Evolutionary conservation across 53 echinoderm and acorn worm genomes (phyloP).

Genomic region (Holothuria leucospilota): DNA sequence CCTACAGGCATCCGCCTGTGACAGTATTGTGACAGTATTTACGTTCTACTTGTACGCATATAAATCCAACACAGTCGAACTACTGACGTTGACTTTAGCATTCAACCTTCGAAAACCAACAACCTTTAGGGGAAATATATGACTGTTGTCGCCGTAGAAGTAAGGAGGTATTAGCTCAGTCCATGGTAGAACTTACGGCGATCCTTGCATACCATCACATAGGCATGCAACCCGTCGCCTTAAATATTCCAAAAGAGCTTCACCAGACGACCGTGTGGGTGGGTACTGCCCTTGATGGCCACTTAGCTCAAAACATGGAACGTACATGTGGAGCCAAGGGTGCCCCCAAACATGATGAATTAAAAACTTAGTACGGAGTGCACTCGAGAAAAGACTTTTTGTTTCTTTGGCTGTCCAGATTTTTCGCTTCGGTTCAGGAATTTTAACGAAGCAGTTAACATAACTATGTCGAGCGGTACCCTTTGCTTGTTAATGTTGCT

Average conservation of each 20-base stretch:
- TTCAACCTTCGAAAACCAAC: neutral
- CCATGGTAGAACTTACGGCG: too few species aligned
- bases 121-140: neutral
- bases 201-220: neutral
- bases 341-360: neutral
- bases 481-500: neutral
- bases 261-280: slow-evolving; percentile 21
- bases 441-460: slow-evolving; percentile 45
- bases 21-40: too few species aligned
- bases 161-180: too few species aligned
- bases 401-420: neutral
- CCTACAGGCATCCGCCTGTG: too few species aligned
- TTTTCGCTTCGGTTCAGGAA: slow-evolving; percentile 18
- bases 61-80: neutral
- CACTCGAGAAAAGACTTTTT: neutral
- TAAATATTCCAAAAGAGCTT: slow-evolving; percentile 15
- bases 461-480: slow-evolving; percentile 17
- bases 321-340: neutral
- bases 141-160: too few species aligned
- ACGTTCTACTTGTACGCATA: too few species aligned
- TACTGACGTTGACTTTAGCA: neutral
- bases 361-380: neutral
- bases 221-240: slow-evolving; percentile 35
- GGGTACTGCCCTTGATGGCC: neutral
- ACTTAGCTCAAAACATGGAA: neutral